A percentile compares a stretch with the other conserved stretches of the same genome.
Conservation (phyloP, 2,888 invertebrate genomes). For the Julus scanicus region DNA sequence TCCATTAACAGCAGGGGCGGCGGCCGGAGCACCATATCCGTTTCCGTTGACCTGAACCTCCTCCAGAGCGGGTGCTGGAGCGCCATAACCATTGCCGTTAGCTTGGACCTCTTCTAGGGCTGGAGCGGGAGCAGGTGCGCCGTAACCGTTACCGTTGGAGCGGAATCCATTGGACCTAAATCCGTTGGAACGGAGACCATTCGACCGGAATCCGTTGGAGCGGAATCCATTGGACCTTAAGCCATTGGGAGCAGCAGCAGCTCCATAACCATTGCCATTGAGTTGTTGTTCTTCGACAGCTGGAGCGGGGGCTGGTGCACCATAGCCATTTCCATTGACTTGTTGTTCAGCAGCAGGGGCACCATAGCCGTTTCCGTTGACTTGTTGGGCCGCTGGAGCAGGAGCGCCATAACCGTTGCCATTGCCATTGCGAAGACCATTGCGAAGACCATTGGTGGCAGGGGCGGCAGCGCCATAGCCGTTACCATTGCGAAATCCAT, state of each 20-base stretch:
- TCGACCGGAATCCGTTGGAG: conserved; percentile 18
- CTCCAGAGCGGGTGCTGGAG: conserved; percentile 40
- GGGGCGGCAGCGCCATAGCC: not conserved
- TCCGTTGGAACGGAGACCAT: conserved; percentile 41
- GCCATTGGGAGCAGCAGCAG: conserved; percentile 15
- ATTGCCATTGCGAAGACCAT: conserved; percentile 36
- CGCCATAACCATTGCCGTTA: conserved; percentile 50
- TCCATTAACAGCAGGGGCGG: conserved; percentile 36
- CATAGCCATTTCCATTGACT: conserved; percentile 51
- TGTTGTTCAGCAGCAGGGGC: not conserved
- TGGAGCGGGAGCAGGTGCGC: conserved; percentile 43
- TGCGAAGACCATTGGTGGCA: conserved; percentile 2
- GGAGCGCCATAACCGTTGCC: conserved; percentile 49
- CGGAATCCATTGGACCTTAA: conserved; percentile 8
- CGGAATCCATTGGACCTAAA: conserved; percentile 25
- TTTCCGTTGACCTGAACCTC: conserved; percentile 41
- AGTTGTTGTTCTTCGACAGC: not conserved
- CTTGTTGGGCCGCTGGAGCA: conserved; percentile 29
- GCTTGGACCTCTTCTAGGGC: not conserved
- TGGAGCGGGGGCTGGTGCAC: conserved; percentile 7
- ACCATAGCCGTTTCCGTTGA: conserved; percentile 46
- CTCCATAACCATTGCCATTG: conserved; percentile 47
- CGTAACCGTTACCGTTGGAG: conserved; percentile 49
- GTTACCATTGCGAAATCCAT: conserved; percentile 50
- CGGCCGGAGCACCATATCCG: conserved; percentile 37